Conservation (phyloP, 2,888 invertebrate genomes). For the Panopea generosa region DNA sequence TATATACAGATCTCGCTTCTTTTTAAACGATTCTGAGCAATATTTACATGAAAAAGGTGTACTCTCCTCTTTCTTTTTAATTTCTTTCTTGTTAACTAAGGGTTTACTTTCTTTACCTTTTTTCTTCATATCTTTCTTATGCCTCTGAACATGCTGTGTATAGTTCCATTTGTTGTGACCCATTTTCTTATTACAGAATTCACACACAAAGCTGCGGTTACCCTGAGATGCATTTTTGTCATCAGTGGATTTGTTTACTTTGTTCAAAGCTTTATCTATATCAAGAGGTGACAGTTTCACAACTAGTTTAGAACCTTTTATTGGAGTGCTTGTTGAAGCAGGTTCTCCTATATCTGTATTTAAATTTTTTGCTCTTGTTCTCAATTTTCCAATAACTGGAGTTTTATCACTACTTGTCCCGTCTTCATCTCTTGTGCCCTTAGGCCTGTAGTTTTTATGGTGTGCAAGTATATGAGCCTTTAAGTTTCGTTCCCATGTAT, state of each 20-base stretch:
- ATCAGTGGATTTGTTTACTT: not conserved
- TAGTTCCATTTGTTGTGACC: constrained; percentile 21
- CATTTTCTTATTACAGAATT: constrained; percentile 5
- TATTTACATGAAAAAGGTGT: constrained; percentile 54
- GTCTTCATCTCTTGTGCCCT: not conserved
- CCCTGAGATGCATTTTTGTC: not conserved
- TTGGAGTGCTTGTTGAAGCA: constrained; percentile 40
- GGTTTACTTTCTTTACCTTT: constrained; percentile 14
- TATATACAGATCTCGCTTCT: constrained; percentile 57
- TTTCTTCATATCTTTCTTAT: constrained; percentile 18
- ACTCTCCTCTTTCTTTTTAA: constrained; percentile 40
- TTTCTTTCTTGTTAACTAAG: constrained; percentile 12
- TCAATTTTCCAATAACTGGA: constrained; percentile 14
- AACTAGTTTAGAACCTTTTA: constrained; percentile 29
- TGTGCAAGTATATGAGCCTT: constrained; percentile 27
- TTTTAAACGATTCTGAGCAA: constrained; percentile 54
- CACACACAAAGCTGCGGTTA: not conserved
- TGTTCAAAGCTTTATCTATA: constrained; percentile 11
- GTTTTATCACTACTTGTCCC: not conserved
- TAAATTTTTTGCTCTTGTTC: constrained; percentile 17
- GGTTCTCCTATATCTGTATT: constrained; percentile 22
- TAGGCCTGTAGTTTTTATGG: constrained; percentile 22
- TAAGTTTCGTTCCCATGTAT: constrained; percentile 33
- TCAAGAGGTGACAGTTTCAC: constrained; percentile 43
- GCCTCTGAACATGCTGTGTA: constrained; percentile 11